Evolutionary conservation across 2,113 vertebrate species (phyloP).

Genomic region (Sterrhoptilus dennistouni): DNA sequence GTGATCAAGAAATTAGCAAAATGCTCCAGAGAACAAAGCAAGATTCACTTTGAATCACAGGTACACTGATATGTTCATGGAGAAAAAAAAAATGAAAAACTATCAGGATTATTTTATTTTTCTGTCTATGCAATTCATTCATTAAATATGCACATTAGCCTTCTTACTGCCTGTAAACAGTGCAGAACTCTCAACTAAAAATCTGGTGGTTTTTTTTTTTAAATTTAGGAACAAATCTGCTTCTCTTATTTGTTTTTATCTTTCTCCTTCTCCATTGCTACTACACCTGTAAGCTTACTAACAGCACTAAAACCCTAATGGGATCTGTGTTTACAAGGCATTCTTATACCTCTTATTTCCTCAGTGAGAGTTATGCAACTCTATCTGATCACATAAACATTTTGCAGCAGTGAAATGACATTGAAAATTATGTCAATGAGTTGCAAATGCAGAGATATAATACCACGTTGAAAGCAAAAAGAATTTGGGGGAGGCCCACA

Average conservation of each 20-base stretch:
- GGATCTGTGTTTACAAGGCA: not conserved
- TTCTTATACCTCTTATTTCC: not conserved
- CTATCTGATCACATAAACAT: not conserved
- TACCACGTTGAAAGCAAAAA: not conserved
- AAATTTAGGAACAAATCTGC: not conserved
- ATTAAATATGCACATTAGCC: not conserved
- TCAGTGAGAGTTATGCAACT: not conserved
- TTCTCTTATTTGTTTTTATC: not conserved
- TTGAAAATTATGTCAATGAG: not conserved
- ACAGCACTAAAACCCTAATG: not conserved
- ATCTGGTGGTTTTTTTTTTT: fast-evolving
- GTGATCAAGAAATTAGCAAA: not conserved
- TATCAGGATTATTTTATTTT: not conserved
- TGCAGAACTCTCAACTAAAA: not conserved
- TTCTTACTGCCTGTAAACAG: not conserved
- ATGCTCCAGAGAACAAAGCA: not conserved
- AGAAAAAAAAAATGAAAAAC: not conserved
- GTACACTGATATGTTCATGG: not conserved
- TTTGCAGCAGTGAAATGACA: not conserved
- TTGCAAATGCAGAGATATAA: not conserved
- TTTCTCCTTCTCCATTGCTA: not conserved
- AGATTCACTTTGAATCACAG: not conserved
- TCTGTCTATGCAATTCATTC: not conserved
- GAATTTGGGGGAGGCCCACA: not conserved
- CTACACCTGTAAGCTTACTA: not conserved